Conservation (phyloP, 1,140 invertebrate genomes). For the Venturia canescens region DNA sequence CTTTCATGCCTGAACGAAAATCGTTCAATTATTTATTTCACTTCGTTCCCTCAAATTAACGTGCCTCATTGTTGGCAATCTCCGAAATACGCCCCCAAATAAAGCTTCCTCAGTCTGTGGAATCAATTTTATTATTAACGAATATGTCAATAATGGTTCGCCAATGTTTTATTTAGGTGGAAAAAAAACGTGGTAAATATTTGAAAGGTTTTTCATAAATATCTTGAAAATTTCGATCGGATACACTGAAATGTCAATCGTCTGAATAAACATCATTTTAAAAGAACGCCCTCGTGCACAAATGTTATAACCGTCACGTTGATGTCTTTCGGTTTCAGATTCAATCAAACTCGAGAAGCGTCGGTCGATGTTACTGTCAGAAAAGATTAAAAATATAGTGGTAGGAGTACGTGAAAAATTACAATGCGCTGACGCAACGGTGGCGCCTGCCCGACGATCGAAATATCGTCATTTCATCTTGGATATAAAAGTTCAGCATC, state of each 20-base stretch:
- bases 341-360: neutral
- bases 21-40: constrained; percentile 19
- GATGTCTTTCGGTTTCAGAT: constrained; percentile 15
- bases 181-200: too few relatives aligned
- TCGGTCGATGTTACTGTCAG: constrained; percentile 13
- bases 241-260: too few relatives aligned
- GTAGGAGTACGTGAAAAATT: constrained; percentile 8
- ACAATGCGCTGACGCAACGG: constrained; percentile 30
- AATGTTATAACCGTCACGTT: neutral
- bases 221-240: too few relatives aligned
- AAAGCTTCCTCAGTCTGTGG: constrained; percentile 13
- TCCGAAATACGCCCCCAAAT: neutral
- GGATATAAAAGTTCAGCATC: constrained; percentile 32
- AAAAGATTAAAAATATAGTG: neutral
- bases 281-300: too few relatives aligned
- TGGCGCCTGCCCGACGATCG: constrained; percentile 22
- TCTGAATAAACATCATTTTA: too few relatives aligned
- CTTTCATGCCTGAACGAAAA: constrained; percentile 9
- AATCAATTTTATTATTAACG: neutral
- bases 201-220: too few relatives aligned
- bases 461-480: constrained; percentile 20
- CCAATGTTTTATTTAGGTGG: too few relatives aligned
- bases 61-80: neutral
- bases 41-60: constrained; percentile 8
- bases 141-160: too few relatives aligned